These are phyloP conservation scores for Lerema accius DNA, from an alignment of 1,140 invertebrate genomes.

Conservation along the genomic window DNA sequence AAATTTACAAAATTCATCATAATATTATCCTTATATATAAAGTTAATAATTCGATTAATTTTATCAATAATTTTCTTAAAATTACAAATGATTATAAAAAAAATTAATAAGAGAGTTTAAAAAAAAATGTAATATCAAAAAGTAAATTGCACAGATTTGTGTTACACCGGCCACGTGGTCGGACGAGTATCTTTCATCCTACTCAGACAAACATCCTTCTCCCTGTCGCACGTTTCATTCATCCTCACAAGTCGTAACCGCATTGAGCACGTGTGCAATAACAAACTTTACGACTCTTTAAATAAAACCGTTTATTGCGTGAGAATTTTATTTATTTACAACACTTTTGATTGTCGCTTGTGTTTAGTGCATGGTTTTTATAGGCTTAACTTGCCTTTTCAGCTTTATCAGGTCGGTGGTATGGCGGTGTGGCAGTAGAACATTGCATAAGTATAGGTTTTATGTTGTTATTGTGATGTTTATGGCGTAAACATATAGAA, in stretches of 20 bases:
- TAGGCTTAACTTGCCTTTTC: slow-evolving; percentile 81
- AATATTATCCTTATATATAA: too few relatives aligned
- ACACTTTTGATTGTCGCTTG: slow-evolving; percentile 66
- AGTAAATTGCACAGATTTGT: slow-evolving; percentile 59
- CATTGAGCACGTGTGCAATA: slow-evolving; percentile 67
- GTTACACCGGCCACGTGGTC: slow-evolving; percentile 74
- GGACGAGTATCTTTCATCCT: slow-evolving; percentile 58
- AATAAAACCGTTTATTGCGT: slow-evolving; percentile 79
- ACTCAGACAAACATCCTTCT: slow-evolving; percentile 46
- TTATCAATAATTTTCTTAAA: too few relatives aligned
- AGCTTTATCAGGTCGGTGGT: slow-evolving; percentile 80
- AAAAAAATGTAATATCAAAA: neutral
- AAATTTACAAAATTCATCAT: too few relatives aligned
- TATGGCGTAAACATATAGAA: slow-evolving; percentile 76
- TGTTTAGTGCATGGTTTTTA: slow-evolving; percentile 82
- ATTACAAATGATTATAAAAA: neutral
- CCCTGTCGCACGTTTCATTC: slow-evolving; percentile 74
- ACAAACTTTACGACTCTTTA: slow-evolving; percentile 73
- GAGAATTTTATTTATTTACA: slow-evolving; percentile 76
- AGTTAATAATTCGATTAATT: too few relatives aligned
- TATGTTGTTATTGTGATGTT: slow-evolving; percentile 81
- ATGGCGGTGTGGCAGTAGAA: slow-evolving; percentile 77
- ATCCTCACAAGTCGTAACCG: slow-evolving; percentile 70
- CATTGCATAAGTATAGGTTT: slow-evolving; percentile 81
- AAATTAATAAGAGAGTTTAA: neutral